Conservation (phyloP, 1,140 invertebrate species). For the Bacillus rossius region DNA sequence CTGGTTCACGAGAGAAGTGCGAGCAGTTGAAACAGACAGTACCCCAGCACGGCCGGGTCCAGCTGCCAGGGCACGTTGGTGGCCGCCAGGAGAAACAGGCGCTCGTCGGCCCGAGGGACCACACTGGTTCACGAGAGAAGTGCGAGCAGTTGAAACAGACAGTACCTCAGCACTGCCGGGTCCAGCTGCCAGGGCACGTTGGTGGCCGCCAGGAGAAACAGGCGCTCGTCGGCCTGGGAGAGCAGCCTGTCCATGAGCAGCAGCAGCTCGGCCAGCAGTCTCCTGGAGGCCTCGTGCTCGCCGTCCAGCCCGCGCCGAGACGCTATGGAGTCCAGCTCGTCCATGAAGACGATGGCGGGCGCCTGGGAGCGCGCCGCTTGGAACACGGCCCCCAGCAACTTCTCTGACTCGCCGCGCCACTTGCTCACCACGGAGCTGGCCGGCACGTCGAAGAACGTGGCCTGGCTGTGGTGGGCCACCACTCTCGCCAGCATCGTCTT, state of each 20-base stretch:
- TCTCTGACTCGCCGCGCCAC: conserved; percentile 94
- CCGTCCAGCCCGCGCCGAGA: conserved; percentile 59
- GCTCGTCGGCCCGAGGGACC: too few species aligned
- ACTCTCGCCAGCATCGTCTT: conserved; percentile 90
- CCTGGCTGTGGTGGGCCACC: conserved; percentile 82
- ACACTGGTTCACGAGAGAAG: too few species aligned
- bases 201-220: conserved; percentile 84
- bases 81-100: too few species aligned
- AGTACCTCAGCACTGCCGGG: too few species aligned
- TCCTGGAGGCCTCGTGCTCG: conserved; percentile 87
- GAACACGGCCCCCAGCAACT: conserved; percentile 81
- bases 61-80: too few species aligned
- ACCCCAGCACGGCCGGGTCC: too few species aligned
- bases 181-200: conserved; percentile 78
- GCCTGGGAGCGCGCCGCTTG: conserved; percentile 86
- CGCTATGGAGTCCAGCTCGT: conserved; percentile 90
- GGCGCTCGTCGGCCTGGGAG: conserved; percentile 50
- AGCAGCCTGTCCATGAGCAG: conserved; percentile 85
- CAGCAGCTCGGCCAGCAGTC: conserved; percentile 90
- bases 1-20: too few species aligned
- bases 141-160: too few species aligned
- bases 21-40: too few species aligned
- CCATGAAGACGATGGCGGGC: conserved; percentile 93
- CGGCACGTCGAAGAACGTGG: conserved; percentile 91
- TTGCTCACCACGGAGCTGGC: conserved; percentile 86